Percentiles rank a stretch among this genome's conserved stretches.
phyloP scores from a whole-genome alignment of 2,113 vertebrate genomes.

The Microcebus jonahi region DNA sequence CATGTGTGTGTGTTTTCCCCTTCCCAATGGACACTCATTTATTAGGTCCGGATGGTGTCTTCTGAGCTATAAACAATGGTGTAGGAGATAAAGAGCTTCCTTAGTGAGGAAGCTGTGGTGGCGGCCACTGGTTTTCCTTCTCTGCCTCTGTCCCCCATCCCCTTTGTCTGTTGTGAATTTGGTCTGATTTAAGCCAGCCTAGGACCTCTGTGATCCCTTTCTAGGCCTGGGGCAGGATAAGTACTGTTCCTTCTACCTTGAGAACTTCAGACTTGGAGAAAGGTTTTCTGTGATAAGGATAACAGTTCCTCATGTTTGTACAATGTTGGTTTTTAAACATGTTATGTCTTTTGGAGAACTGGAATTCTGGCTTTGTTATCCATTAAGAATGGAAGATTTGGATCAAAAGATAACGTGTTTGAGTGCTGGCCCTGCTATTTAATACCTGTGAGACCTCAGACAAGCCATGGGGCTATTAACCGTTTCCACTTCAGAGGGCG shows the following conservation, averaged over 20 bases:
- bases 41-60: constrained; percentile 67
- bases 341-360: constrained; percentile 9
- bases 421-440: not conserved
- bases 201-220: not conserved
- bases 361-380: constrained; percentile 46
- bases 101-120: constrained; percentile 1
- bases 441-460: not conserved
- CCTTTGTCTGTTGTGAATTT: constrained; percentile 26
- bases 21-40: constrained; percentile 68
- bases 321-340: constrained; percentile 30
- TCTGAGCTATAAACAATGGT: constrained; percentile 49
- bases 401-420: not conserved
- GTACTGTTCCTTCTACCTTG: not conserved
- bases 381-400: constrained; percentile 41
- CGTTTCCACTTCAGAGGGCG: not conserved
- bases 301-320: not conserved
- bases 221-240: not conserved
- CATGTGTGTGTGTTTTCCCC: constrained; percentile 65
- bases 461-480: not conserved
- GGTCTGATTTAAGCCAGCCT: not conserved
- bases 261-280: not conserved
- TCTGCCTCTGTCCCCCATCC: not conserved
- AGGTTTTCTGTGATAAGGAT: not conserved
- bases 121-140: constrained; percentile 8
- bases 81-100: constrained; percentile 36